A percentile compares a stretch with the other conserved stretches of the same genome.
Conservation (phyloP, 2,888 invertebrate species). For the Noctua comes region DNA sequence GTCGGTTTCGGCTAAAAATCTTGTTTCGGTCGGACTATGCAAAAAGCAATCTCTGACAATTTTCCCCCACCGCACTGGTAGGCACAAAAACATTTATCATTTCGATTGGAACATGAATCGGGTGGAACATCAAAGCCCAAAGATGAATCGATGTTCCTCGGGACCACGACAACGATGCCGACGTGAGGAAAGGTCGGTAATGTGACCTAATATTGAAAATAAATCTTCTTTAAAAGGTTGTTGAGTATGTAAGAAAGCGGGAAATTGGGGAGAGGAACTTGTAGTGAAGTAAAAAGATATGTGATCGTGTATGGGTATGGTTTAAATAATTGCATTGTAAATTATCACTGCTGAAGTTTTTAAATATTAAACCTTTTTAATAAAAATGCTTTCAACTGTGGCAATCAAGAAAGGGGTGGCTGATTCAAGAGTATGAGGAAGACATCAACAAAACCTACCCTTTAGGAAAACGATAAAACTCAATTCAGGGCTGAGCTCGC, state of each 20-base stretch:
- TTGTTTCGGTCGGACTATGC: background rate
- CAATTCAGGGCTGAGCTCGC: no score
- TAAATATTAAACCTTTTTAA: no score
- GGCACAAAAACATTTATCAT: slow-evolving; percentile 3
- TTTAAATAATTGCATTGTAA: background rate
- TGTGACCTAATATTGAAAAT: slow-evolving; percentile 24
- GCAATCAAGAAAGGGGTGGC: no score
- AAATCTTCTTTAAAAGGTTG: slow-evolving; percentile 21
- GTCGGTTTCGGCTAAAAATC: background rate
- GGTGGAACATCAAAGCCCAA: slow-evolving; percentile 33
- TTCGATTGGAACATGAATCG: slow-evolving; percentile 39
- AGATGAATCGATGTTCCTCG: slow-evolving; percentile 17
- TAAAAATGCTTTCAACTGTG: no score
- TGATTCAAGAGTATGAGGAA: background rate
- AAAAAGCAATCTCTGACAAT: background rate
- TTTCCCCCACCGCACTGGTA: no score
- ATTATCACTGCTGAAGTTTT: background rate
- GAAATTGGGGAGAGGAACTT: no score
- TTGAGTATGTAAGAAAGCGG: background rate
- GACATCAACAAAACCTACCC: background rate
- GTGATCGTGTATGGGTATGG: no score
- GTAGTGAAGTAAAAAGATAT: background rate
- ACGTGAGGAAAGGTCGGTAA: background rate
- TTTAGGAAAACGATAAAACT: no score
- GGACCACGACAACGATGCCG: background rate